These are phyloP conservation scores for Scaptomyza cyrtandrae DNA, from an alignment of 2,888 invertebrate species.

Conservation along the genomic window DNA sequence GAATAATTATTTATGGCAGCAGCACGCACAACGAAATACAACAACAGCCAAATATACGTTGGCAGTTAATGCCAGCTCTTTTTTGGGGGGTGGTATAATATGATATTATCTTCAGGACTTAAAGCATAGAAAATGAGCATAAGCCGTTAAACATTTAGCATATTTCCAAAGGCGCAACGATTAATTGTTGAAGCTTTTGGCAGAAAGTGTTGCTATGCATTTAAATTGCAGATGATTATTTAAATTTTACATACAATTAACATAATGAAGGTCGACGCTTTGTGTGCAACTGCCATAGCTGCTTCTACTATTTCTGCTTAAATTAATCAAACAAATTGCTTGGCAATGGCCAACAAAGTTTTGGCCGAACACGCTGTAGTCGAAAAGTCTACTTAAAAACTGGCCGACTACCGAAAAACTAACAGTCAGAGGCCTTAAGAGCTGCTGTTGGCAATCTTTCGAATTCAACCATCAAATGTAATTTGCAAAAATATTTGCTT, in stretches of 20 bases:
- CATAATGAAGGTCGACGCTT: conserved; percentile 73
- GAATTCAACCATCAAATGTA: conserved; percentile 57
- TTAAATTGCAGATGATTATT: conserved; percentile 80
- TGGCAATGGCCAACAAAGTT: conserved; percentile 37
- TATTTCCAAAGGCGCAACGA: conserved; percentile 64
- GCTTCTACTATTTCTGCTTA: conserved; percentile 25
- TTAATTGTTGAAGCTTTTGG: conserved; percentile 67
- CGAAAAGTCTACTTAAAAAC: conserved; percentile 24
- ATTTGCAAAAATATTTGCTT: conserved; percentile 76
- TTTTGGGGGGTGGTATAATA: conserved; percentile 34
- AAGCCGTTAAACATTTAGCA: conserved; percentile 70
- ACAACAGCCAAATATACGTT: conserved; percentile 35
- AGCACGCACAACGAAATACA: conserved; percentile 23
- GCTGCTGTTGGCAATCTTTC: conserved; percentile 39
- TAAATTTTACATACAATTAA: conserved; percentile 79
- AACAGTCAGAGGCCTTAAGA: not conserved
- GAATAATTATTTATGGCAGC: conserved; percentile 81
- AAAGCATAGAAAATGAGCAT: conserved; percentile 76
- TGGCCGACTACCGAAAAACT: conserved; percentile 18
- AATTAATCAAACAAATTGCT: conserved; percentile 79
- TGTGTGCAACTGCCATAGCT: not conserved
- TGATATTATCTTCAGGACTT: conserved; percentile 69
- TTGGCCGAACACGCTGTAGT: not conserved
- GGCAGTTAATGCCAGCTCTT: conserved; percentile 72
- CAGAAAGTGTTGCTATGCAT: conserved; percentile 78